phyloP scores from a whole-genome alignment of 2,113 vertebrate genomes.

The Phyllostomus hastatus region DNA sequence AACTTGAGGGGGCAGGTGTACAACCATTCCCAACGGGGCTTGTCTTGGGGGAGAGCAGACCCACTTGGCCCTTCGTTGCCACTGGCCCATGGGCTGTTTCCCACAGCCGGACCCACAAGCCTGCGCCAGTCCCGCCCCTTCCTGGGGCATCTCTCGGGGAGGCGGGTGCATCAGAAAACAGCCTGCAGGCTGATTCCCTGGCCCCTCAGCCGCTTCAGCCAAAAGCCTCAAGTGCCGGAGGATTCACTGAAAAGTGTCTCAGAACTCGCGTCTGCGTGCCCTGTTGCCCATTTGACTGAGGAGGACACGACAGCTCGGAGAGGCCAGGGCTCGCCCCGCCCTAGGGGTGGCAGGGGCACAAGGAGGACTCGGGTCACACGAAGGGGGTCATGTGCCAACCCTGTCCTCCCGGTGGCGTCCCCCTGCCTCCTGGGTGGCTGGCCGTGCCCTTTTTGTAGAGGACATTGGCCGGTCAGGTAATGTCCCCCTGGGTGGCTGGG shows the following conservation, averaged over 20 bases:
- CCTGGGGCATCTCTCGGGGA: not conserved
- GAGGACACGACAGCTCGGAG: not conserved
- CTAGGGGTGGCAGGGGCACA: too few relatives aligned
- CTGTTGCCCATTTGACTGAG: not conserved
- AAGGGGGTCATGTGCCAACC: not conserved
- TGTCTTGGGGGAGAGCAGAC: not conserved
- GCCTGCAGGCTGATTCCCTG: not conserved
- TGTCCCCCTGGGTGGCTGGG: not conserved
- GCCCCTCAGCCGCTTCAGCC: not conserved
- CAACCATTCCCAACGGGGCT: not conserved
- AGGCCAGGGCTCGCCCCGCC: fast-evolving
- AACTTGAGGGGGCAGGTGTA: not conserved
- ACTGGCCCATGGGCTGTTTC: not conserved
- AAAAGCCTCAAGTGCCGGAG: not conserved
- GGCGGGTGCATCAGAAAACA: not conserved
- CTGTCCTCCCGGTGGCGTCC: not conserved
- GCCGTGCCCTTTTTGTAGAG: not conserved
- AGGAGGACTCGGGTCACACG: not conserved
- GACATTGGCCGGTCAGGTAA: not conserved
- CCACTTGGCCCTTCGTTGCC: not conserved
- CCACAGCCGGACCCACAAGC: not conserved
- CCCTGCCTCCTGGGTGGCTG: not conserved
- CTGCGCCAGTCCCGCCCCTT: not conserved
- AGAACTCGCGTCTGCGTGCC: not conserved
- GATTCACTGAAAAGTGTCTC: not conserved